Percentiles rank a stretch among this genome's conserved stretches.
Evolutionary conservation across 2,888 invertebrate genomes (phyloP).

Genomic region (Petrophora chlorosata): DNA sequence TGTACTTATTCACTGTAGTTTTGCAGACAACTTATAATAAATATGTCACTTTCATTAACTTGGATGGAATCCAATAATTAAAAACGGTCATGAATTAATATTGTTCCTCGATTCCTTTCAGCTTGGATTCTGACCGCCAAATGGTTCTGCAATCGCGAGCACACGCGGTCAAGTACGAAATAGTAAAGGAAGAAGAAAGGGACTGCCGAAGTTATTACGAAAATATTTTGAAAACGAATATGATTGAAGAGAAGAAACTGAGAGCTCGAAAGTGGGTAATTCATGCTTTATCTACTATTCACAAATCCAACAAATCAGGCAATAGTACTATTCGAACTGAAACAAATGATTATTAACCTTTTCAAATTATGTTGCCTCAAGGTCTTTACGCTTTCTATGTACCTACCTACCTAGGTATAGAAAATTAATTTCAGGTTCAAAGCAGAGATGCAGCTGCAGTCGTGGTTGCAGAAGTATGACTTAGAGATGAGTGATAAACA

Average conservation of each 20-base stretch:
- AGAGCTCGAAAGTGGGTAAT: conserved; percentile 68
- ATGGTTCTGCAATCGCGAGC: conserved; percentile 79
- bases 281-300: too few relatives aligned
- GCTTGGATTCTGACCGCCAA: conserved; percentile 68
- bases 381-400: neutral
- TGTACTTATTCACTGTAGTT: too few relatives aligned
- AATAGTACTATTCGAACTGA: too few relatives aligned
- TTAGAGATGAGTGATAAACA: conserved; percentile 84
- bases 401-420: neutral
- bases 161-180: conserved; percentile 71
- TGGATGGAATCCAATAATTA: too few relatives aligned
- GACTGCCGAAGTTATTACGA: conserved; percentile 70
- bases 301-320: too few relatives aligned
- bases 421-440: conserved; percentile 67
- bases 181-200: conserved; percentile 77
- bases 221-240: conserved; percentile 66
- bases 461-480: conserved; percentile 85
- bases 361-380: too few relatives aligned
- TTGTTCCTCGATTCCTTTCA: neutral
- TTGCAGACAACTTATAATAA: too few relatives aligned
- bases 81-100: neutral
- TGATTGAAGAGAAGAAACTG: conserved; percentile 79
- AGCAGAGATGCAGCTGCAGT: conserved; percentile 82
- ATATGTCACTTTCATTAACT: too few relatives aligned
- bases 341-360: too few relatives aligned